A percentile compares a stretch with the other conserved stretches of the same genome.
phyloP scores from a whole-genome alignment of 2,113 vertebrate species.

The Glareola pratincola region DNA sequence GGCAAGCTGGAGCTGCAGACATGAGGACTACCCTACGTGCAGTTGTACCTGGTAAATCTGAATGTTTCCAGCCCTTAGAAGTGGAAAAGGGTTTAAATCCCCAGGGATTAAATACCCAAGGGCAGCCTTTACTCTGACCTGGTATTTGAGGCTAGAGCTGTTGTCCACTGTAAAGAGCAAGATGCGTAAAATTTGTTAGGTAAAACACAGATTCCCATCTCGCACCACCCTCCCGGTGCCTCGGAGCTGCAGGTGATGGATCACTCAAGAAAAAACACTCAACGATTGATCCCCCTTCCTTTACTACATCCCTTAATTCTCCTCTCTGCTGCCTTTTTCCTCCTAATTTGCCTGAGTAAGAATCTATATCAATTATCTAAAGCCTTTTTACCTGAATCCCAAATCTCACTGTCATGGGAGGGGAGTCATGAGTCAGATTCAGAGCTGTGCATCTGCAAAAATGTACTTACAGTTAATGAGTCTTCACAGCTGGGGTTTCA shows the following conservation, averaged over 20 bases:
- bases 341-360: background rate
- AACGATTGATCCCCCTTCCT: background rate
- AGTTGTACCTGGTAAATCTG: constrained; percentile 65
- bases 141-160: background rate
- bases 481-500: constrained; percentile 53
- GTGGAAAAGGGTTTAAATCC: background rate
- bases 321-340: background rate
- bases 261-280: background rate
- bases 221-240: background rate
- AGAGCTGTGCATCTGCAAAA: constrained; percentile 31
- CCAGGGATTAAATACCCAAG: background rate
- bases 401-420: background rate
- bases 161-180: background rate
- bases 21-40: background rate
- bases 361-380: constrained; percentile 16
- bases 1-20: constrained; percentile 28
- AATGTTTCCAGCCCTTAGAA: background rate
- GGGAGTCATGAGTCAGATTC: constrained; percentile 39
- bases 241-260: background rate
- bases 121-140: background rate
- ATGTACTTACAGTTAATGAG: constrained; percentile 52
- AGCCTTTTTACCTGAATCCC: constrained; percentile 32
- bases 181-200: background rate
- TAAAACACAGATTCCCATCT: background rate
- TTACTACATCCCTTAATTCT: background rate